These are phyloP conservation scores for Tiliacea citrago DNA, from an alignment of 2,888 invertebrate species.

Conservation along the genomic window DNA sequence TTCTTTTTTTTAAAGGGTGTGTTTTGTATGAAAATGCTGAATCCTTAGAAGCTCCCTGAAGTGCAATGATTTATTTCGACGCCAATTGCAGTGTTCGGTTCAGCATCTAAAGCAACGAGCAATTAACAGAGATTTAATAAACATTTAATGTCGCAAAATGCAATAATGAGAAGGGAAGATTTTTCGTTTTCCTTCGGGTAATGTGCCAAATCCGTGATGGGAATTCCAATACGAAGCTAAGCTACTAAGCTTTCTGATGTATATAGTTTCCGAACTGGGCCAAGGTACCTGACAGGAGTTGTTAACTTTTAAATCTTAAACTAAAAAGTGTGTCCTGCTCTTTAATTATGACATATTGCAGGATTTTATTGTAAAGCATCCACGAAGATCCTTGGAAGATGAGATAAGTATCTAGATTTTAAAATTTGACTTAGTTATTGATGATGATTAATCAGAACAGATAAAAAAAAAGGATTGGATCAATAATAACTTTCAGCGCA, in stretches of 20 bases:
- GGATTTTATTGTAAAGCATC: neutral
- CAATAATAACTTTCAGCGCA: neutral
- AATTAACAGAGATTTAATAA: neutral
- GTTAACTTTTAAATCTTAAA: neutral
- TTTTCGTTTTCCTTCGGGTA: conserved; percentile 19
- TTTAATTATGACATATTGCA: neutral
- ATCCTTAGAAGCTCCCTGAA: neutral
- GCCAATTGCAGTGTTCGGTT: neutral
- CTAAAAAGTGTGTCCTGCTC: neutral
- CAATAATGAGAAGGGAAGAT: neutral
- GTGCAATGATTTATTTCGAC: conserved; percentile 9
- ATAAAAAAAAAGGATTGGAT: neutral
- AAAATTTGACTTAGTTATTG: neutral
- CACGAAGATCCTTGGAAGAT: neutral
- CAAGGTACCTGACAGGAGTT: neutral
- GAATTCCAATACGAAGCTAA: conserved; percentile 5
- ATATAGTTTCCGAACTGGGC: conserved; percentile 5
- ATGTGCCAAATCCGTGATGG: conserved; percentile 23
- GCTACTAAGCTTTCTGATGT: conserved; percentile 3
- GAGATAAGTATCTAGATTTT: neutral
- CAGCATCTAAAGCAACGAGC: neutral
- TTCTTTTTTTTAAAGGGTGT: neutral
- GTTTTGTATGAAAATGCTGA: conserved; percentile 1
- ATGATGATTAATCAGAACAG: neutral
- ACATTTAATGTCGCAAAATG: neutral